A percentile compares a stretch with the other conserved stretches of the same genome.
Conservation (phyloP, 2,113 vertebrate species). For the Trochalopteron elliotii region DNA sequence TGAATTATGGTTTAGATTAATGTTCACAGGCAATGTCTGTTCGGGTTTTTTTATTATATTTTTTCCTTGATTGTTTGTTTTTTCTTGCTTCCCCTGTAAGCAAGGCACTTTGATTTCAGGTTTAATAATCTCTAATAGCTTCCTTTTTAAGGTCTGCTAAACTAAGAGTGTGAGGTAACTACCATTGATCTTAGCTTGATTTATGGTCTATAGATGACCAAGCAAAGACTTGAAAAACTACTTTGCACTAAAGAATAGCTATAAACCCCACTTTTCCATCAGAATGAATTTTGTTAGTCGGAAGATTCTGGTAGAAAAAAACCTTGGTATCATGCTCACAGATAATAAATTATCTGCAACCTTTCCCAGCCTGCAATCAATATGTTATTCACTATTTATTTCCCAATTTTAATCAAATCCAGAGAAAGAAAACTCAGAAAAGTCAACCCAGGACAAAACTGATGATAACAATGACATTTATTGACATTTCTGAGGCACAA, state of each 20-base stretch:
- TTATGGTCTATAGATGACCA: slow-evolving; percentile 44
- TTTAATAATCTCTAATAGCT: slow-evolving; percentile 20
- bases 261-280: slow-evolving; percentile 3
- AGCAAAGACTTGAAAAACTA: slow-evolving; percentile 29
- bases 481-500: slow-evolving; percentile 62
- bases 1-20: slow-evolving; percentile 6
- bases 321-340: neutral
- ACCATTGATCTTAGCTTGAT: slow-evolving; percentile 50
- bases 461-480: slow-evolving; percentile 66
- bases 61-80: neutral
- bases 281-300: slow-evolving; percentile 23
- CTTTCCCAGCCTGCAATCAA: slow-evolving; percentile 57
- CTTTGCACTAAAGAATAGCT: slow-evolving; percentile 20
- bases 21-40: neutral
- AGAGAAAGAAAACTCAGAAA: slow-evolving; percentile 50
- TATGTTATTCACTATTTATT: slow-evolving; percentile 63
- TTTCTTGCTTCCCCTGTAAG: neutral
- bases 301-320: slow-evolving; percentile 15
- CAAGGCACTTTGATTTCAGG: neutral
- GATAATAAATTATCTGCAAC: slow-evolving; percentile 61
- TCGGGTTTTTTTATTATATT: neutral
- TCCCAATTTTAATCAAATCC: slow-evolving; percentile 62
- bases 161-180: neutral
- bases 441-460: slow-evolving; percentile 51
- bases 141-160: slow-evolving; percentile 33